These are phyloP conservation scores for Perdix hodgsoniae DNA, from an alignment of 2,797 vertebrate species.

Conservation along the genomic window DNA sequence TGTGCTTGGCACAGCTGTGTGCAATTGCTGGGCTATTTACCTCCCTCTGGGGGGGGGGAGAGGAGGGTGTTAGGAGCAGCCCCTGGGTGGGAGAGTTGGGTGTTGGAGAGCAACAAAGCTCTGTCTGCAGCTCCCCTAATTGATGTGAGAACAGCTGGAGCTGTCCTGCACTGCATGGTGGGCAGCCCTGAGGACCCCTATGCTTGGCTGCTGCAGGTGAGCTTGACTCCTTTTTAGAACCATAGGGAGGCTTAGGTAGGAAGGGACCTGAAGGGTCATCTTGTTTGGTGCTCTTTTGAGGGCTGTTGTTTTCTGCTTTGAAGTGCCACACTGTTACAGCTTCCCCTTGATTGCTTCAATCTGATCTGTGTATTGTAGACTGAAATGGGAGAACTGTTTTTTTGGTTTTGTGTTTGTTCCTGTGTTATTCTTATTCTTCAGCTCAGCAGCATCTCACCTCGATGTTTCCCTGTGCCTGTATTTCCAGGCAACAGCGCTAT, in stretches of 20 bases:
- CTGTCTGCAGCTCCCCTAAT: fast-evolving
- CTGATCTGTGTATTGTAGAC: neutral
- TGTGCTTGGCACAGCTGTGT: neutral
- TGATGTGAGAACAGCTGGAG: fast-evolving
- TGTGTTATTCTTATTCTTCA: neutral
- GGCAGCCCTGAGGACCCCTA: neutral
- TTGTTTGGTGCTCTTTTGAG: neutral
- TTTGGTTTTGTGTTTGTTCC: fast-evolving
- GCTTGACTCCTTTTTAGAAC: neutral
- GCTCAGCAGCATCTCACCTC: neutral
- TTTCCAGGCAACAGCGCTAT: neutral
- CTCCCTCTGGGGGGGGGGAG: fast-evolving
- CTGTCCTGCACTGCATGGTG: neutral
- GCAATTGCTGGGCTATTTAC: fast-evolving
- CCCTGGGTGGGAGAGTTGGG: neutral
- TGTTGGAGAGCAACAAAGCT: too few species aligned
- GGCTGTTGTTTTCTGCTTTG: neutral
- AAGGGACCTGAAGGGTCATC: too few species aligned
- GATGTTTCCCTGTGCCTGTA: neutral
- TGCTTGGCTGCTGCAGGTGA: neutral
- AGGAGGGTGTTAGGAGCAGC: fast-evolving
- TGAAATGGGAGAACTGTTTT: neutral
- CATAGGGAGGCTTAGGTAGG: too few species aligned
- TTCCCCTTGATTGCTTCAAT: neutral
- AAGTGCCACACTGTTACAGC: fast-evolving